Percentiles rank a stretch among this genome's conserved stretches.
Evolutionary conservation across 2,888 invertebrate genomes (phyloP).

Genomic region (Neoscelio sp.): DNA sequence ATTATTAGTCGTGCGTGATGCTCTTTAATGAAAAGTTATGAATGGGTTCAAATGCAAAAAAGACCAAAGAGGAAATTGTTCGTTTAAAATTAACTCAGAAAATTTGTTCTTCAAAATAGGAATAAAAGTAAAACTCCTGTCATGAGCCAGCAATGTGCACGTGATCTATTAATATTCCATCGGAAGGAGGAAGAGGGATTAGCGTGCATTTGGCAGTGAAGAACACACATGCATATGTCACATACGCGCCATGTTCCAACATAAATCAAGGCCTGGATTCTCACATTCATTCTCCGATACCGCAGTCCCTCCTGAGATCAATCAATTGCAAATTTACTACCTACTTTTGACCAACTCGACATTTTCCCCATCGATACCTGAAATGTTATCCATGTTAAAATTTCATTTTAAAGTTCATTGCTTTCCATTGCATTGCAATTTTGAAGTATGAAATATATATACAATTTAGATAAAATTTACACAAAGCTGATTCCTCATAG

Average conservation of each 20-base stretch:
- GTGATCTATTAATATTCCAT: conserved; percentile 51
- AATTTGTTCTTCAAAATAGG: background rate
- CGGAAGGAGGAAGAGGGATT: conserved; percentile 43
- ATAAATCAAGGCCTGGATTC: conserved; percentile 36
- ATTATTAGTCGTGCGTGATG: too few species aligned
- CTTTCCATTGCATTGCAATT: background rate
- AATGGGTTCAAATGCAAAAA: too few species aligned
- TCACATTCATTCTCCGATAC: conserved; percentile 33
- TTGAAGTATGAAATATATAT: background rate
- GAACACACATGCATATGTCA: conserved; percentile 40
- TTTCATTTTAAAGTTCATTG: too few species aligned
- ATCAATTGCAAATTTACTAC: conserved; percentile 33
- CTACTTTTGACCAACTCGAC: conserved; percentile 2
- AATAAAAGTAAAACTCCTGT: background rate
- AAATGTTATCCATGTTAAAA: too few species aligned
- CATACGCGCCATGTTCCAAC: conserved; percentile 19
- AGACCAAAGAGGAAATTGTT: too few species aligned
- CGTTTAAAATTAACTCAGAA: too few species aligned
- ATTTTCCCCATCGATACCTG: background rate
- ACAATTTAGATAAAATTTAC: too few species aligned
- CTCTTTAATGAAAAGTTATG: too few species aligned
- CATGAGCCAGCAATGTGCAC: conserved; percentile 10
- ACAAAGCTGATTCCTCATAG: too few species aligned
- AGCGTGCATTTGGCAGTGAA: conserved; percentile 45
- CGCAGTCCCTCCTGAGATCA: conserved; percentile 21